Conservation (phyloP, 2,888 invertebrate genomes). For the Ligdia adustata region DNA sequence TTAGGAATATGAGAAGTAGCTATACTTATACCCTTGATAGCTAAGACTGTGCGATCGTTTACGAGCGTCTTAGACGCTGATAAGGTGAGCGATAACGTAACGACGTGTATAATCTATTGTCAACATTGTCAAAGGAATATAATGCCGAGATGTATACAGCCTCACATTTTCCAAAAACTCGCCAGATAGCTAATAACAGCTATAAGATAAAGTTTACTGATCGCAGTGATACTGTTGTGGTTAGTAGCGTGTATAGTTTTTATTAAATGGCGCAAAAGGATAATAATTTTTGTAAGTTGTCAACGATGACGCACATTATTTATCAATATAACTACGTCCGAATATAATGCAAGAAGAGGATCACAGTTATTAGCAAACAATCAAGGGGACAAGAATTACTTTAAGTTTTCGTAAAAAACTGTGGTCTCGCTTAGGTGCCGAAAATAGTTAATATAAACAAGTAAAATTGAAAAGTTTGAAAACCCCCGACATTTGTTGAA, state of each 20-base stretch:
- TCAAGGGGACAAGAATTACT: no score
- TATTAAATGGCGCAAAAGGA: conserved; percentile 44
- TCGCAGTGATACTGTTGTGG: conserved; percentile 23
- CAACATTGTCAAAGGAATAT: conserved; percentile 66
- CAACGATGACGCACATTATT: no score
- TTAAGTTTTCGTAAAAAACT: no score
- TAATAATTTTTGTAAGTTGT: conserved; percentile 75
- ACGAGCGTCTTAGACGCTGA: conserved; percentile 53
- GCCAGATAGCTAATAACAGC: conserved; percentile 40
- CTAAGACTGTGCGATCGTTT: conserved; percentile 19
- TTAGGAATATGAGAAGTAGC: no score
- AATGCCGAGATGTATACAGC: conserved; percentile 49
- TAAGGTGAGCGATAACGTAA: conserved; percentile 58
- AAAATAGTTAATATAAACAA: no score
- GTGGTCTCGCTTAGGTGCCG: no score
- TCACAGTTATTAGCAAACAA: no score
- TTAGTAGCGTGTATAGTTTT: background rate
- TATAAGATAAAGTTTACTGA: conserved; percentile 35
- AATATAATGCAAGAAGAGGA: no score
- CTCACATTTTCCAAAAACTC: conserved; percentile 56
- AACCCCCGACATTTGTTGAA: no score
- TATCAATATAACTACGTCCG: no score
- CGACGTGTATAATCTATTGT: conserved; percentile 68
- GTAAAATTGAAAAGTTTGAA: no score
- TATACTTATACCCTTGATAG: conserved; percentile 5